phyloP scores from a whole-genome alignment of 1,140 invertebrate species.

The Pogonognathellus flavescens region DNA sequence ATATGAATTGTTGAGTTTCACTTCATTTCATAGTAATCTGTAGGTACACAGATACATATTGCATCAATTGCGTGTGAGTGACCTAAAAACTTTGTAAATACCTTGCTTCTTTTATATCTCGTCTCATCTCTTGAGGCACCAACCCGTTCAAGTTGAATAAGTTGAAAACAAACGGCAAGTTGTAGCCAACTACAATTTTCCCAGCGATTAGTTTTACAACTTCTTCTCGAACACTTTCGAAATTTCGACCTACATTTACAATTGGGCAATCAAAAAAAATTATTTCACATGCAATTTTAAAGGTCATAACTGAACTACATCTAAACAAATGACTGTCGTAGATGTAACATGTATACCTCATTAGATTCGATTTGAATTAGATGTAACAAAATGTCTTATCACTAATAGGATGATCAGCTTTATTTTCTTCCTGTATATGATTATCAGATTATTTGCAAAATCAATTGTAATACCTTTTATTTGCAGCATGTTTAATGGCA shows the following conservation, averaged over 20 bases:
- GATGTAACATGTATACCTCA: no score
- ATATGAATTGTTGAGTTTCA: background rate
- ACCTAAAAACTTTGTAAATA: background rate
- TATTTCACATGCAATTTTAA: background rate
- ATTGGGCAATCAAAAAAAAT: background rate
- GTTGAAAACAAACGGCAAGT: background rate
- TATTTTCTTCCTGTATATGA: background rate
- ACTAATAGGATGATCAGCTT: no score
- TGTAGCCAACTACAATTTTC: constrained; percentile 9
- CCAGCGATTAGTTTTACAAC: background rate
- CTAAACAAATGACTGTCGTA: no score
- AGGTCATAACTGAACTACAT: no score
- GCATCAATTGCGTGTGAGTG: background rate
- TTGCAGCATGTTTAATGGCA: background rate
- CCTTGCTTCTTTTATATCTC: background rate
- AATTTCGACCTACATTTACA: background rate
- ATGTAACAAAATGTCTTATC: no score
- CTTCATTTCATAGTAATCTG: background rate
- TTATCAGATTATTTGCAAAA: background rate
- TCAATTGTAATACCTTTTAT: background rate
- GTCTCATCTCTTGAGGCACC: background rate
- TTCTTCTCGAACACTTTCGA: background rate
- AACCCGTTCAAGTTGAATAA: background rate
- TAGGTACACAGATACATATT: background rate
- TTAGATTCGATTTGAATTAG: no score